phyloP scores from a whole-genome alignment of 2,888 invertebrate species.

The Amorpha juglandis region DNA sequence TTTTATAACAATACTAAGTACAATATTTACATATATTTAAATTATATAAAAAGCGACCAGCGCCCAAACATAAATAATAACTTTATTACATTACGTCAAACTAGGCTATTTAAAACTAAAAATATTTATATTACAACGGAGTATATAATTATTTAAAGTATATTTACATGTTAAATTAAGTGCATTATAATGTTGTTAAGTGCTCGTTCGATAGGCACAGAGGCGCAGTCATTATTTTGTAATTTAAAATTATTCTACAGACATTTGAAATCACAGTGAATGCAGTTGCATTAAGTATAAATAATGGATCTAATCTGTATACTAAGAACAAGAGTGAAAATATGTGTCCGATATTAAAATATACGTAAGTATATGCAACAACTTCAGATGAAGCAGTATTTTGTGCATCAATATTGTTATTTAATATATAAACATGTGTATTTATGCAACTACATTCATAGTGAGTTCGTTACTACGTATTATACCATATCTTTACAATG shows the following conservation, averaged over 20 bases:
- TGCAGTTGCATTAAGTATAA: conserved; percentile 21
- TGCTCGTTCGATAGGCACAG: conserved; percentile 78
- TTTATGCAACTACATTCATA: conserved; percentile 38
- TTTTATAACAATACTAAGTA: conserved; percentile 49
- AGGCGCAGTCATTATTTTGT: conserved; percentile 70
- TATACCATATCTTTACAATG: conserved; percentile 68
- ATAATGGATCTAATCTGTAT: not conserved
- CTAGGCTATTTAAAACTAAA: conserved; percentile 33
- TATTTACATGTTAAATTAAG: conserved; percentile 39
- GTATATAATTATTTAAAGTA: conserved; percentile 32
- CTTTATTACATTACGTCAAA: conserved; percentile 27
- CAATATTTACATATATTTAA: conserved; percentile 53
- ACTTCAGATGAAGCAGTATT: not conserved
- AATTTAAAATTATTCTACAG: conserved; percentile 37
- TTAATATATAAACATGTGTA: not conserved
- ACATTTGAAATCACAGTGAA: conserved; percentile 17
- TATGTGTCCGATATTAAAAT: too few species aligned
- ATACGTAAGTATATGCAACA: too few species aligned
- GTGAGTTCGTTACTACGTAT: conserved; percentile 39
- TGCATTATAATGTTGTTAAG: conserved; percentile 68
- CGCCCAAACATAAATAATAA: conserved; percentile 48
- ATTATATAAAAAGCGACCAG: conserved; percentile 58
- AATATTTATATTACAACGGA: conserved; percentile 33
- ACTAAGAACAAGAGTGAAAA: not conserved
- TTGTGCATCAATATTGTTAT: not conserved